Evolutionary conservation across 2,113 vertebrate species (phyloP).

Genomic region (Heterotis niloticus): DNA sequence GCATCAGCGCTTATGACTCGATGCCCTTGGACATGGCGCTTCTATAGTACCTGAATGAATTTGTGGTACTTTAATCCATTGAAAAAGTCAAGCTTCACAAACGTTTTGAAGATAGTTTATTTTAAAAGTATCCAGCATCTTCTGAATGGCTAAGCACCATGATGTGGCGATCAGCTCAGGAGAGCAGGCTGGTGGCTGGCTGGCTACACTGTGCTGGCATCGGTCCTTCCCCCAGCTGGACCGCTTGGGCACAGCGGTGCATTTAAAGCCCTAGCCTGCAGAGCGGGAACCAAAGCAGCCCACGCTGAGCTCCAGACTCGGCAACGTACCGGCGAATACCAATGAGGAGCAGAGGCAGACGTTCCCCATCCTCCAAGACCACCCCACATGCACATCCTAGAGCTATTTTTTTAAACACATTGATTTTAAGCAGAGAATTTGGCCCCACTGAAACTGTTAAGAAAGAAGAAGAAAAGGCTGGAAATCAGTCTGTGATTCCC

Average conservation of each 20-base stretch:
- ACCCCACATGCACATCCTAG: background rate
- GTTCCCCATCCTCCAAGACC: background rate
- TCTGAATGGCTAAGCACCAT: background rate
- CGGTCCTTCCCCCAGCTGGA: background rate
- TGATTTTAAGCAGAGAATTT: background rate
- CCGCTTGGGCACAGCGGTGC: conserved; percentile 1
- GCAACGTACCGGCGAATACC: background rate
- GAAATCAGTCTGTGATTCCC: no score
- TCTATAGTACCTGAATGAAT: background rate
- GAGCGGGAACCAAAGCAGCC: conserved; percentile 3
- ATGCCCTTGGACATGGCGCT: background rate
- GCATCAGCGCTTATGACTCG: no score
- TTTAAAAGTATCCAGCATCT: background rate
- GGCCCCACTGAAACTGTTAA: background rate
- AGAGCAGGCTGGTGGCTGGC: background rate
- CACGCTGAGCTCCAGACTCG: conserved; percentile 12
- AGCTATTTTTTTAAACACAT: background rate
- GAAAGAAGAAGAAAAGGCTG: background rate
- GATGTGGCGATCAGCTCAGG: background rate
- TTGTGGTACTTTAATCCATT: background rate
- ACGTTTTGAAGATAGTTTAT: background rate
- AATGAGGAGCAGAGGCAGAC: conserved; percentile 17
- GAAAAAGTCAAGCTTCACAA: background rate
- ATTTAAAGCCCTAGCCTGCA: background rate
- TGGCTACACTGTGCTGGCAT: background rate